Percentiles rank a stretch among this genome's conserved stretches.
phyloP scores from a whole-genome alignment of 1,140 invertebrate species.

The Drosophila orosa region DNA sequence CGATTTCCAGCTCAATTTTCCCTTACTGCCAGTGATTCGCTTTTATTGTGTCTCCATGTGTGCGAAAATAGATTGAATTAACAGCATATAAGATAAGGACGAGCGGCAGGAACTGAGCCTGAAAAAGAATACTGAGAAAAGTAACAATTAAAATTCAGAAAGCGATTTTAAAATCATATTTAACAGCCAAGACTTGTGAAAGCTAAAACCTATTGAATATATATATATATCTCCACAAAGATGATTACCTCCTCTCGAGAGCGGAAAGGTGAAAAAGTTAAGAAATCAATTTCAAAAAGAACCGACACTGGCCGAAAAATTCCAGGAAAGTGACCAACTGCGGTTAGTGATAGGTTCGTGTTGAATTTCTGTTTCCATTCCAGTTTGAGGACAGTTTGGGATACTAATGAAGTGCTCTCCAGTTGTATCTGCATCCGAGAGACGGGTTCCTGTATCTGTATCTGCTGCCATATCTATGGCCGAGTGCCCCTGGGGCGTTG shows the following conservation, averaged over 20 bases:
- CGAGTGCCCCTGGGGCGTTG: conserved; percentile 18
- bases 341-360: conserved; percentile 62
- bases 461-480: conserved; percentile 12
- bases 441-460: conserved; percentile 2
- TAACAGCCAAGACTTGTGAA: no score
- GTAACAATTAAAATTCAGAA: neutral
- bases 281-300: conserved; percentile 45
- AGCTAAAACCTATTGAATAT: no score
- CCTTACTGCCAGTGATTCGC: conserved; percentile 29
- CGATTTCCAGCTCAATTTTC: conserved; percentile 51
- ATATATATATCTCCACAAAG: neutral
- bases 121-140: neutral
- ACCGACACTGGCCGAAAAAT: conserved; percentile 38
- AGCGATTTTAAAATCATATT: no score
- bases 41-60: conserved; percentile 36
- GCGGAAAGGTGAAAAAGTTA: conserved; percentile 27
- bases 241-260: conserved; percentile 1
- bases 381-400: conserved; percentile 18
- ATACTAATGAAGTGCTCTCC: conserved; percentile 72
- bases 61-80: conserved; percentile 29
- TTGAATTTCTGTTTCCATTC: neutral
- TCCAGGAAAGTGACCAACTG: conserved; percentile 77
- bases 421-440: conserved; percentile 10
- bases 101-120: neutral
- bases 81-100: conserved; percentile 24